phyloP scores from a whole-genome alignment of 2,888 invertebrate species.

The Herminia tarsipennalis region DNA sequence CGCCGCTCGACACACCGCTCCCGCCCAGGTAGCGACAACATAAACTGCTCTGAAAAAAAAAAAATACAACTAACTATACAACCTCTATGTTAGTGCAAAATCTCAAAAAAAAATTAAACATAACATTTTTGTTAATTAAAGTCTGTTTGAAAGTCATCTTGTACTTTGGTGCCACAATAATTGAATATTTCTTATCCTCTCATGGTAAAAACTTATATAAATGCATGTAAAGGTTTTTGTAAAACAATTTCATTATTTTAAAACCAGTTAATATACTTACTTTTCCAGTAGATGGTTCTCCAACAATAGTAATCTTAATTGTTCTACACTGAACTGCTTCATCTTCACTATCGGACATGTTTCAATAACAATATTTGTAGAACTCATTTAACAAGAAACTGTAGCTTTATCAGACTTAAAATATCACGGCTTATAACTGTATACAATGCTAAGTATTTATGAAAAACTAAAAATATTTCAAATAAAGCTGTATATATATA shows the following conservation, averaged over 20 bases:
- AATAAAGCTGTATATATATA: background rate
- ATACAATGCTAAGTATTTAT: background rate
- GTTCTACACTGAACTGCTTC: conserved; percentile 86
- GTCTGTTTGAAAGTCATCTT: too few relatives aligned
- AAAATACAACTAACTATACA: background rate
- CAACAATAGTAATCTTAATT: conserved; percentile 92
- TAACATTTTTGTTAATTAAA: background rate
- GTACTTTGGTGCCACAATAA: too few relatives aligned
- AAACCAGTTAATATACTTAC: conserved; percentile 76
- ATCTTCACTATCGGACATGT: conserved; percentile 89
- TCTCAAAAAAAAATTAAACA: background rate
- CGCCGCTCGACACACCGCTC: conserved; percentile 48
- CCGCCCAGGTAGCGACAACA: conserved; percentile 75
- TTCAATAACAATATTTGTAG: conserved; percentile 14
- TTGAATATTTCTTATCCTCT: too few relatives aligned
- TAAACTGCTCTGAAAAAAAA: conserved; percentile 63
- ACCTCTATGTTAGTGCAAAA: background rate
- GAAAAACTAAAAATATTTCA: background rate
- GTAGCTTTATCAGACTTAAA: conserved; percentile 12
- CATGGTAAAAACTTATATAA: too few relatives aligned
- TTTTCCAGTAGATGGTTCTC: conserved; percentile 93
- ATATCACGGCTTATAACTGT: conserved; percentile 12
- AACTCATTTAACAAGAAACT: conserved; percentile 26
- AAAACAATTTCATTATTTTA: background rate
- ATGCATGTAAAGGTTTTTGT: background rate